Evolutionary conservation across 2,888 invertebrate genomes (phyloP).

Genomic region (Deilephila elpenor): DNA sequence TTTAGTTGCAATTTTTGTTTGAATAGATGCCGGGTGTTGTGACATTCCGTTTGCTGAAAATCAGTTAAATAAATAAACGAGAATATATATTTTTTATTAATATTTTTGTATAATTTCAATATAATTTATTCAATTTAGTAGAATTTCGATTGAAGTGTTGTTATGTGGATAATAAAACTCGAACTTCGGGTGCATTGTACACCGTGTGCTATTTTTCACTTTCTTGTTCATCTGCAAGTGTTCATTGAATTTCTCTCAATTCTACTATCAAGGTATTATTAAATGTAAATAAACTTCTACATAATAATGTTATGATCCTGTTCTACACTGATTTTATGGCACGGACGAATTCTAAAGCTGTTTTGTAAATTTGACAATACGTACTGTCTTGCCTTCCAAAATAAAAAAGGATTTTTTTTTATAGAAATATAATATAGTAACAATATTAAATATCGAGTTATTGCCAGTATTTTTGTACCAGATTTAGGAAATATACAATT

Average conservation of each 20-base stretch:
- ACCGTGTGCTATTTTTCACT: slow-evolving; percentile 45
- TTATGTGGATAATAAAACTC: slow-evolving; percentile 63
- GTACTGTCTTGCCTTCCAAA: slow-evolving; percentile 13
- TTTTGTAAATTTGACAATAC: neutral
- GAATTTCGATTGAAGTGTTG: slow-evolving; percentile 74
- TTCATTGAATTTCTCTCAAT: slow-evolving; percentile 41
- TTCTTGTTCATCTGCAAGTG: slow-evolving; percentile 41
- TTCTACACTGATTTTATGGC: neutral
- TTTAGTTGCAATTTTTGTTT: slow-evolving; percentile 66
- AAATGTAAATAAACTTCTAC: slow-evolving; percentile 7
- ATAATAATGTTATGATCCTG: neutral
- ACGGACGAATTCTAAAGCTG: neutral
- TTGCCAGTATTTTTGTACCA: slow-evolving; percentile 7
- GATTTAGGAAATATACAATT: neutral
- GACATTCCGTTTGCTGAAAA: slow-evolving; percentile 59
- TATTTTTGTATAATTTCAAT: slow-evolving; percentile 68
- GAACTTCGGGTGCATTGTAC: slow-evolving; percentile 74
- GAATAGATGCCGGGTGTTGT: slow-evolving; percentile 67
- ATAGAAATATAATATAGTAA: neutral
- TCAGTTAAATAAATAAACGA: slow-evolving; percentile 35
- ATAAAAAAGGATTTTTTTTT: neutral
- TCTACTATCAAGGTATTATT: neutral
- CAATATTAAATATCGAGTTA: neutral
- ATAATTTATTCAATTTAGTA: slow-evolving; percentile 80
- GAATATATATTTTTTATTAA: slow-evolving; percentile 56